Evolutionary conservation across 2,113 vertebrate genomes (phyloP).

Genomic region (Thermophis baileyi): DNA sequence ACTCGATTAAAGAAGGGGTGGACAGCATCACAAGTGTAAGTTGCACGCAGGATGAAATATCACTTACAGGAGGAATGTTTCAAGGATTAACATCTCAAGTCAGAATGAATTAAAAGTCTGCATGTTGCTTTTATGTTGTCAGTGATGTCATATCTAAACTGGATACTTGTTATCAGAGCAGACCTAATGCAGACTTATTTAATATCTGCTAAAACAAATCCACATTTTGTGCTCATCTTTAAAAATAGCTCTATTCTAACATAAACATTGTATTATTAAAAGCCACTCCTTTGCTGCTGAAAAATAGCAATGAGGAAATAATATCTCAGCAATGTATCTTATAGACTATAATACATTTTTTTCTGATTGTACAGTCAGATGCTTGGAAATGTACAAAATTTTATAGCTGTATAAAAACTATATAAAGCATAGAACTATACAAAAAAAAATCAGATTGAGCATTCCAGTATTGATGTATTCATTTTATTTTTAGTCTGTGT

Average conservation of each 20-base stretch:
- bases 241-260: conserved; percentile 16
- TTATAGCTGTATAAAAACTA: neutral
- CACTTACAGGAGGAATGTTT: conserved; percentile 48
- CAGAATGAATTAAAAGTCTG: conserved; percentile 41
- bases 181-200: neutral
- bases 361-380: neutral
- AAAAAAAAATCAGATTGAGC: too few relatives aligned
- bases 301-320: neutral
- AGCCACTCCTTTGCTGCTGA: neutral
- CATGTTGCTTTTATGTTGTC: conserved; percentile 43
- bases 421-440: neutral
- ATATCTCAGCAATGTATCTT: neutral
- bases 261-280: conserved; percentile 10
- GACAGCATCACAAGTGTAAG: conserved; percentile 6
- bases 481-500: neutral
- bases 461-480: neutral
- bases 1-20: conserved; percentile 31
- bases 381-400: neutral
- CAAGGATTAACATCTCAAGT: conserved; percentile 44
- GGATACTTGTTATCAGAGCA: conserved; percentile 2
- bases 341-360: neutral
- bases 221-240: neutral
- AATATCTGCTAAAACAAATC: neutral
- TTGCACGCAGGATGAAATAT: conserved; percentile 46
- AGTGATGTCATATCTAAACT: conserved; percentile 42